Conservation (phyloP, 2,797 vertebrate species). For the Atherinosoma microstoma region DNA sequence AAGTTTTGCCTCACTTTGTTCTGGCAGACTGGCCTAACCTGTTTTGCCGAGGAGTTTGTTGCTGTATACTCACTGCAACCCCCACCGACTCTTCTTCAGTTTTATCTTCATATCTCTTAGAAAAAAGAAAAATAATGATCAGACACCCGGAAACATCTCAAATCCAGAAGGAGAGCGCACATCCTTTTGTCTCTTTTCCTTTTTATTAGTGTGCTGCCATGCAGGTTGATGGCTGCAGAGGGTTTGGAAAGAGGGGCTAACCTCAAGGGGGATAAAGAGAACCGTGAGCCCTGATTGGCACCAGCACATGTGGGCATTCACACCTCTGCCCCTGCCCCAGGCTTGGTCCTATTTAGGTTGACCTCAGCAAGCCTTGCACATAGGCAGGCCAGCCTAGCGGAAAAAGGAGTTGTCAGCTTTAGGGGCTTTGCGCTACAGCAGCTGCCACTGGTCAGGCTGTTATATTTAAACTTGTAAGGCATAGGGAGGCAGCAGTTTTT, state of each 20-base stretch:
- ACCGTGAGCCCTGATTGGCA: constrained; percentile 87
- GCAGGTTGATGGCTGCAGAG: constrained; percentile 62
- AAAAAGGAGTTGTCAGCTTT: constrained; percentile 83
- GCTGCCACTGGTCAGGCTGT: constrained; percentile 78
- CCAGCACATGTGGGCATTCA: constrained; percentile 86
- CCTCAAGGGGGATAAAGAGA: constrained; percentile 73
- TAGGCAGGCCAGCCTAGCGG: constrained; percentile 48
- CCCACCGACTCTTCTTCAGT: constrained; percentile 39
- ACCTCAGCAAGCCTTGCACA: constrained; percentile 58
- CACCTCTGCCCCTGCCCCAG: constrained; percentile 69
- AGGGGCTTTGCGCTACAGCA: constrained; percentile 80
- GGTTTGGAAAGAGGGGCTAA: constrained; percentile 56
- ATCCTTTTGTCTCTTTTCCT: constrained; percentile 44
- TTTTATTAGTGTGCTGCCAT: constrained; percentile 49
- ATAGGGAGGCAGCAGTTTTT: constrained; percentile 72
- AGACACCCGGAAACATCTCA: constrained; percentile 7
- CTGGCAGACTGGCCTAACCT: constrained; percentile 71
- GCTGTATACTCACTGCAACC: constrained; percentile 32
- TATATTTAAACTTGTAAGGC: constrained; percentile 84
- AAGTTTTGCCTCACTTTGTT: constrained; percentile 46
- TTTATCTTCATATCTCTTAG: constrained; percentile 27
- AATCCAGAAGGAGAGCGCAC: constrained; percentile 22
- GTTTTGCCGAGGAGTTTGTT: constrained; percentile 63
- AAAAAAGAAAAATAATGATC: neutral
- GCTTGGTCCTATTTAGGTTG: constrained; percentile 67